Evolutionary conservation across 2,113 vertebrate genomes (phyloP).

Genomic region (Tachysurus fulvidraco): DNA sequence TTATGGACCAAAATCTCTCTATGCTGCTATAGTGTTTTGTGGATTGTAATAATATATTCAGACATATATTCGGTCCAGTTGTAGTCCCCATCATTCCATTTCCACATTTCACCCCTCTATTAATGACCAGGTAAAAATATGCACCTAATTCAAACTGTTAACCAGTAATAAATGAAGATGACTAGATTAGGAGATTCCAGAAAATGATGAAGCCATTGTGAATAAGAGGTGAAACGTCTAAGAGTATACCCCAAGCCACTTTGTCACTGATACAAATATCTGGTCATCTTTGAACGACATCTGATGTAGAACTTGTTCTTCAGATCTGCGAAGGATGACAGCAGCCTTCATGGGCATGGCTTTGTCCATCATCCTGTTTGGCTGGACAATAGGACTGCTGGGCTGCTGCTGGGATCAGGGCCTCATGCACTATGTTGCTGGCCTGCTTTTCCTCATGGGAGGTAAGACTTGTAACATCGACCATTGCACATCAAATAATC

Average conservation of each 20-base stretch:
- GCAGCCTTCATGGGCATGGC: conserved; percentile 81
- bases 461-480: conserved; percentile 70
- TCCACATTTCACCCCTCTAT: background rate
- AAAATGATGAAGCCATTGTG: background rate
- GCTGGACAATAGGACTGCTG: conserved; percentile 85
- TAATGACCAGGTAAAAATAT: no score
- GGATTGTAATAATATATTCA: background rate
- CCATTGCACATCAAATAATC: background rate
- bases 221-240: background rate
- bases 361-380: conserved; percentile 87
- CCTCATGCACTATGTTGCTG: conserved; percentile 91
- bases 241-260: background rate
- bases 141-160: no score
- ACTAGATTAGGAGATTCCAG: background rate
- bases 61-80: background rate
- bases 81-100: background rate
- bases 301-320: background rate
- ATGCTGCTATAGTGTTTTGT: background rate
- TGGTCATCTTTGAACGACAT: background rate
- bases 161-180: background rate
- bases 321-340: conserved; percentile 72
- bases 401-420: conserved; percentile 89
- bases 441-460: conserved; percentile 91
- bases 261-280: background rate
- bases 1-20: background rate